Evolutionary conservation across 2,888 invertebrate species (phyloP), one percentile per base, ranked within the genome.

Genomic region (Eupelmus urozonus): DNA sequence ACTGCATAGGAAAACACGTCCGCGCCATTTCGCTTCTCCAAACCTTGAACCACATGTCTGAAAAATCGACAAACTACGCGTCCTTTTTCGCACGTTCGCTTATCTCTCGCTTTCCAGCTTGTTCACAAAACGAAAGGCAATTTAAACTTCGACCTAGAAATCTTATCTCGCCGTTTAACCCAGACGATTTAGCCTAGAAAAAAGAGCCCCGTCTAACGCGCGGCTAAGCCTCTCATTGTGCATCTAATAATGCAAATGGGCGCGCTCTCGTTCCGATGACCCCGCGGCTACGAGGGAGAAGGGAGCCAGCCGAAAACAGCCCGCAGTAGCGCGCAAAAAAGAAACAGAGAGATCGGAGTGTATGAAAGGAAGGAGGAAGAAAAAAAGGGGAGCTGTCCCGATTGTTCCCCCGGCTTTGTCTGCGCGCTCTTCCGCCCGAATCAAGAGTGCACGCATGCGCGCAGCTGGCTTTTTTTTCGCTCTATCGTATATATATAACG

Each of bases 401-500:
- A 45, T 55, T 55, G 55, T 67, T 53, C 16, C 13, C 16, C 2
- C 13, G 20, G 49, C 49, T 65, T 65, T 65, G 49, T 65, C 7
- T 45, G 13, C 23, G 13, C 23, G 5, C 5, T 25, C 55, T 55
- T 66, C 53, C 51, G 34, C 23, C 40, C 25, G n/a, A 40, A 67
- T 55, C 40, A 13, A 23, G 40, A 25, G 55, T 25, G 16, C 45
- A 45, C 45, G 45, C 13, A 45, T 16, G 23, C 25, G 18, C 1
- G 55, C 40, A 20, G 11, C 0, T 25, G n/a, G 2, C 16, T 45
- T 45, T 16, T 45, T 16, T 45, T 16, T 45, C 9, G 16, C 13
- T 51, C 20, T 29, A 13, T 66, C 0, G 49, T n/a, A 18, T 45
- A 16, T 45, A 45, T 45, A 45, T 45, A 34, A 34, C 9, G 9